phyloP scores from a whole-genome alignment of 2,113 vertebrate genomes.

The Physeter macrocephalus region DNA sequence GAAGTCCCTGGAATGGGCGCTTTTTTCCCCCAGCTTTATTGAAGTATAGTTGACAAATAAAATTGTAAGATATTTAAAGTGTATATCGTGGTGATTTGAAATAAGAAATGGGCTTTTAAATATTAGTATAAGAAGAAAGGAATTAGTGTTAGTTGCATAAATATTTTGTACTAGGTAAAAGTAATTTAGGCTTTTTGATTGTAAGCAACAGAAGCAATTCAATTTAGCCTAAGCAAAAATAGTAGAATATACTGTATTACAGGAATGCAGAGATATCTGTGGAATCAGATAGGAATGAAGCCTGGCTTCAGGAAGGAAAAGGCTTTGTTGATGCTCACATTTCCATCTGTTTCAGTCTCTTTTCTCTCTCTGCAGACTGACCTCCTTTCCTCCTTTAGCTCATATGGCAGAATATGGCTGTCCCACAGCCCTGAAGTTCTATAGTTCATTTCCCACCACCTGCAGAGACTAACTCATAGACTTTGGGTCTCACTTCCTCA shows the following conservation, averaged over 20 bases:
- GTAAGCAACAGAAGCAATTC: neutral
- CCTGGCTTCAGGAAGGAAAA: neutral
- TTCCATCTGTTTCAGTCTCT: neutral
- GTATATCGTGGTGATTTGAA: neutral
- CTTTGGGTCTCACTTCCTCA: neutral
- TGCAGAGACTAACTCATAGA: neutral
- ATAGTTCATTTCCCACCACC: neutral
- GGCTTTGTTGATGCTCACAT: neutral
- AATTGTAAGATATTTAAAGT: neutral
- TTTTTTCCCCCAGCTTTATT: neutral
- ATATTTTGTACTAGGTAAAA: neutral
- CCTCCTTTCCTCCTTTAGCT: neutral
- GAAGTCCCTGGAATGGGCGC: too few relatives aligned
- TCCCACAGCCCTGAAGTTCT: neutral
- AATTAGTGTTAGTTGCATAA: neutral
- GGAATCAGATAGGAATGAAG: neutral
- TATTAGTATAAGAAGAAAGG: neutral
- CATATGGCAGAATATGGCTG: neutral
- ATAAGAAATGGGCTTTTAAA: neutral
- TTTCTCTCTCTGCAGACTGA: neutral
- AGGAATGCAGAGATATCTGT: neutral
- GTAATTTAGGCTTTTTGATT: neutral
- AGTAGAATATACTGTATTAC: neutral
- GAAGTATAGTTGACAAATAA: neutral
- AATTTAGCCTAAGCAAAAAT: neutral